Conservation (phyloP, 2,888 invertebrate genomes). For the Dasypogon diadema region DNA sequence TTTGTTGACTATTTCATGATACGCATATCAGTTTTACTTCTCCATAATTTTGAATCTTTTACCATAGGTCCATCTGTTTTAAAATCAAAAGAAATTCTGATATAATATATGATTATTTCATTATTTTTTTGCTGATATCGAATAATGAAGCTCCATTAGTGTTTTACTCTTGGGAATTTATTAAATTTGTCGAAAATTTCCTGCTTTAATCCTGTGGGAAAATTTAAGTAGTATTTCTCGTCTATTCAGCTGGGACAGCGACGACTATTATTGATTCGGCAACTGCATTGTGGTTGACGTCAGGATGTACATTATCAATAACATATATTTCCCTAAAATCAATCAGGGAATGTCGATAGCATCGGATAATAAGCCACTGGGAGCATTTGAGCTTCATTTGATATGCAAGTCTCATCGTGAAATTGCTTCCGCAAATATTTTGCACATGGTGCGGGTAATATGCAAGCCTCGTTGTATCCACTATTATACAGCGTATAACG, state of each 20-base stretch:
- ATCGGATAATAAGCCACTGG: constrained; percentile 30
- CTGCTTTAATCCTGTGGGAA: too few species aligned
- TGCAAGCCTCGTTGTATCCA: not conserved
- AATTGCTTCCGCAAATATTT: constrained; percentile 41
- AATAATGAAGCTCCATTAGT: too few species aligned
- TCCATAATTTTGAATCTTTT: too few species aligned
- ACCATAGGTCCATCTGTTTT: too few species aligned
- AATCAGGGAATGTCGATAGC: constrained; percentile 12
- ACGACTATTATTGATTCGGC: not conserved
- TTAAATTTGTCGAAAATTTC: too few species aligned
- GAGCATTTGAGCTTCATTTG: constrained; percentile 14
- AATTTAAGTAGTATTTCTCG: too few species aligned
- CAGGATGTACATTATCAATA: constrained; percentile 8
- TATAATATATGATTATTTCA: too few species aligned
- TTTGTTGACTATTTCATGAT: too few species aligned
- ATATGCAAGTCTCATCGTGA: constrained; percentile 39
- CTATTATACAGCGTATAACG: not conserved
- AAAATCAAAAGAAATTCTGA: too few species aligned
- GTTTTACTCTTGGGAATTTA: too few species aligned
- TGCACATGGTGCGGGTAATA: not conserved
- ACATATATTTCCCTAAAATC: constrained; percentile 14
- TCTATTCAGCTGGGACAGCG: not conserved
- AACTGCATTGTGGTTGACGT: not conserved
- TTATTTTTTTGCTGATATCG: too few species aligned
- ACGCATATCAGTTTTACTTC: too few species aligned